Evolutionary conservation across 2,113 vertebrate genomes (phyloP), one percentile per base, ranked within the genome.

Genomic region (Rallus limicola): DNA sequence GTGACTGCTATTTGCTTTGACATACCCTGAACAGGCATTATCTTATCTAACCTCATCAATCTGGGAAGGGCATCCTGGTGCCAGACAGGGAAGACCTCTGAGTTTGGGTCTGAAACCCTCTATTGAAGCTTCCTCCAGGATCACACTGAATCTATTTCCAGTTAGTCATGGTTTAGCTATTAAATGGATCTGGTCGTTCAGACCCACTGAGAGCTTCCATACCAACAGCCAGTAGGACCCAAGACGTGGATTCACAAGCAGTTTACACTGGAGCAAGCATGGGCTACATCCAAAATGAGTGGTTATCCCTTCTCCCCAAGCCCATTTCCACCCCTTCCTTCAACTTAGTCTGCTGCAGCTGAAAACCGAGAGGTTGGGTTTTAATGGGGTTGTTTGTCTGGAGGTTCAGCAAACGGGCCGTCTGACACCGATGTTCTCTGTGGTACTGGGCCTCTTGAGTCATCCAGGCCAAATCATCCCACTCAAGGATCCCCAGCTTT

Each of bases 401-500:
- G 7, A 52, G 79, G 42, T 46, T 90, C 38, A 64, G 67, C 62
- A 76, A 42, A 48, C 40, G 25, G 56, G 52, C 59, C 0, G 0
- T 23, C n/a, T 69, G 68, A 33, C 6, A 33, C 6, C 16, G 3
- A 34, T 38, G 23, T 36, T 62, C n/a, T 70, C n/a, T 2, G 14
- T 33, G 52, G 40, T 44, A 59, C 62, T 65, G 68, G 53, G 38
- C 34, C 25, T 24, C 18, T 10, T 21, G 46, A 59, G n/a, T 60
- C 72, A 75, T 21, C 24, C 0, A 0, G 63, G 42, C 13, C 42
- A 55, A 67, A 78, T 1, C 0, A 0, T 16, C 13, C 7, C 1
- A 38, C 16, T 33, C 10, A 1, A 60, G 33, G 36, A 59, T 15
- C 34, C 62, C 40, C 33, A 48, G 36, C 20, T 75, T 82, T 14